These are phyloP conservation scores for Malthinus seriepunctatus DNA, from an alignment of 2,888 invertebrate species.

Conservation along the genomic window DNA sequence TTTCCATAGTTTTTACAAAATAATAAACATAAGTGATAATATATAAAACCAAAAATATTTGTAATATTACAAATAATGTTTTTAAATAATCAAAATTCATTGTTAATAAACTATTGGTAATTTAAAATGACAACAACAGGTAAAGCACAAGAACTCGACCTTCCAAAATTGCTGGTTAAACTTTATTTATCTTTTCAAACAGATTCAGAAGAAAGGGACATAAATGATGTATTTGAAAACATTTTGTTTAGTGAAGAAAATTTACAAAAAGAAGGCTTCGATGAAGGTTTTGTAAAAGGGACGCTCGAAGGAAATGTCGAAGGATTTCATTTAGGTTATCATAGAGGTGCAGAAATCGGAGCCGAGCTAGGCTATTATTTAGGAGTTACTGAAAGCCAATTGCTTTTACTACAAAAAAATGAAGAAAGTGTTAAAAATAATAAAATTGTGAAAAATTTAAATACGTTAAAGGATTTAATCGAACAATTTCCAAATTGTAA, in stretches of 20 bases:
- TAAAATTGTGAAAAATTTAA: conserved; percentile 60
- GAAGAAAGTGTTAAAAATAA: conserved; percentile 51
- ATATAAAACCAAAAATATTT: too few relatives aligned
- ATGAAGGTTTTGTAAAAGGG: conserved; percentile 70
- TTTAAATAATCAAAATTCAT: too few relatives aligned
- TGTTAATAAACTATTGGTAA: too few relatives aligned
- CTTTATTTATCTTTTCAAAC: not conserved
- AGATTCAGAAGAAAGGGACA: conserved; percentile 56
- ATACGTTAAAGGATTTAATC: conserved; percentile 63
- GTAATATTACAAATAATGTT: too few relatives aligned
- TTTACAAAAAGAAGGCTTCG: conserved; percentile 64
- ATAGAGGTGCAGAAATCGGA: conserved; percentile 75
- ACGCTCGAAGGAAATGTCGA: conserved; percentile 65
- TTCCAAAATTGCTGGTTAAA: not conserved
- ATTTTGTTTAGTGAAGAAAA: conserved; percentile 72
- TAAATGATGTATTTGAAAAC: conserved; percentile 75
- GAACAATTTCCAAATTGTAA: conserved; percentile 68
- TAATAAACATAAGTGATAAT: too few relatives aligned
- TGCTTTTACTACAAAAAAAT: conserved; percentile 42
- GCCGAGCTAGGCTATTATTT: conserved; percentile 77
- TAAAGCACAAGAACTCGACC: not conserved
- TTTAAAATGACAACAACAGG: too few relatives aligned
- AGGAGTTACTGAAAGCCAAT: conserved; percentile 58
- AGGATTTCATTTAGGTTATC: conserved; percentile 76
- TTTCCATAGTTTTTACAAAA: too few relatives aligned